phyloP scores from a whole-genome alignment of 2,888 invertebrate species.

The Pammene fasciana region DNA sequence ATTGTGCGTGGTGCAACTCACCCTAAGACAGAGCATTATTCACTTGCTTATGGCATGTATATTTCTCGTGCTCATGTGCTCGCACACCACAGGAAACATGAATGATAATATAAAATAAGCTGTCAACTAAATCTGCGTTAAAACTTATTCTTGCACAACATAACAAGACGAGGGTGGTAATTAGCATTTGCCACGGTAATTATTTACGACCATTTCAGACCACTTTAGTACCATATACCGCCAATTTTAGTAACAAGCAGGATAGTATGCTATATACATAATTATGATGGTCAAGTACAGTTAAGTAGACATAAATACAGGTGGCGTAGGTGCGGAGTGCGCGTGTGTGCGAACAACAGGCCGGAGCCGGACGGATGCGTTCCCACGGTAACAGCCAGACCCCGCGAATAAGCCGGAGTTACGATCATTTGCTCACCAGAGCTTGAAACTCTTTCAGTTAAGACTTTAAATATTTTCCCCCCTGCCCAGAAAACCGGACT shows the following conservation, averaged over 20 bases:
- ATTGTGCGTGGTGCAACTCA: no score
- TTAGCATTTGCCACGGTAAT: slow-evolving; percentile 16
- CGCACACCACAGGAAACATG: not conserved
- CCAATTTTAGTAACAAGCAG: slow-evolving; percentile 36
- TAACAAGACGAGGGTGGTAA: slow-evolving; percentile 3
- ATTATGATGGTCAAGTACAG: slow-evolving; percentile 40
- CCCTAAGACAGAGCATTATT: not conserved
- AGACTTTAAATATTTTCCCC: slow-evolving; percentile 32
- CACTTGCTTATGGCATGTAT: not conserved
- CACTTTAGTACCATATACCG: slow-evolving; percentile 11
- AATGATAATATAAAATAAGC: not conserved
- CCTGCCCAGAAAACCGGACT: slow-evolving; percentile 25
- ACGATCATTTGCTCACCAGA: slow-evolving; percentile 66
- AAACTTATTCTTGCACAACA: slow-evolving; percentile 1
- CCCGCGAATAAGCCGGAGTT: slow-evolving; percentile 58
- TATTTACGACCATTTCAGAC: slow-evolving; percentile 24
- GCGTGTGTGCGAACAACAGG: slow-evolving; percentile 52
- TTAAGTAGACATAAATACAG: slow-evolving; percentile 40
- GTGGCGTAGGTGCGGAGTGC: slow-evolving; percentile 42
- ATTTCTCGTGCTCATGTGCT: no score
- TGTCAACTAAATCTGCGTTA: slow-evolving; percentile 8
- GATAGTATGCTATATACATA: slow-evolving; percentile 45
- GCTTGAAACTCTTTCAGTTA: slow-evolving; percentile 58
- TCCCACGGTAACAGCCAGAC: slow-evolving; percentile 71
- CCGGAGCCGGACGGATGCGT: slow-evolving; percentile 55